A percentile compares a stretch with the other conserved stretches of the same genome.
phyloP scores from a whole-genome alignment of 2,797 vertebrate species.

The Astyanax mexicanus region DNA sequence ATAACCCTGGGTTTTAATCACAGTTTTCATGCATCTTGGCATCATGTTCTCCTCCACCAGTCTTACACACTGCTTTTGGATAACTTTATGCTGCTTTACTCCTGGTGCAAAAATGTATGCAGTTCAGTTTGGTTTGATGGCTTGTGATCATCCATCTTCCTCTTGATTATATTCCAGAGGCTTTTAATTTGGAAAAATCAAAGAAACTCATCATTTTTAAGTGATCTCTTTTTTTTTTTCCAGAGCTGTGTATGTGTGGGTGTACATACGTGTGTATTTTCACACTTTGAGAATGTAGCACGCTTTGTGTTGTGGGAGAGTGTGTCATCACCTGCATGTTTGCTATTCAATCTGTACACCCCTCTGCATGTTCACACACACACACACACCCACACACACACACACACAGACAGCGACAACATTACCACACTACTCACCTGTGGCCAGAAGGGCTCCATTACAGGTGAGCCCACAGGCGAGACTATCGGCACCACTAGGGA shows the following conservation, averaged over 20 bases:
- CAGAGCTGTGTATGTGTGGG: slow-evolving; percentile 39
- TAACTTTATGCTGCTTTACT: too few species aligned
- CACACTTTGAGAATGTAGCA: slow-evolving; percentile 69
- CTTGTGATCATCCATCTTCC: too few species aligned
- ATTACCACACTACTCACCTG: slow-evolving; percentile 70
- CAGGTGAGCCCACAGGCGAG: slow-evolving; percentile 75
- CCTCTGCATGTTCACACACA: slow-evolving; percentile 77
- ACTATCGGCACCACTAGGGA: slow-evolving; percentile 57
- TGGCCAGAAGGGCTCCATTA: slow-evolving; percentile 79
- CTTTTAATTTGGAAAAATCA: too few species aligned
- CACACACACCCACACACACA: slow-evolving; percentile 62
- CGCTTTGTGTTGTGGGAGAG: slow-evolving; percentile 73
- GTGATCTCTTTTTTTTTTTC: too few species aligned
- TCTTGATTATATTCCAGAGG: too few species aligned
- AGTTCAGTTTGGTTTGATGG: too few species aligned
- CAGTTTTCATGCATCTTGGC: too few species aligned
- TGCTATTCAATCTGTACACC: slow-evolving; percentile 78
- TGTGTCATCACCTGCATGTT: slow-evolving; percentile 82
- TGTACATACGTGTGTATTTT: slow-evolving; percentile 39
- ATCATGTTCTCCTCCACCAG: too few species aligned
- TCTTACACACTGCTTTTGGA: too few species aligned
- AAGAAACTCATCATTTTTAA: too few species aligned
- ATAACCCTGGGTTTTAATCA: too few species aligned
- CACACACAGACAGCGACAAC: slow-evolving; percentile 13
- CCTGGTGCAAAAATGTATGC: too few species aligned